Conservation (phyloP, 2,888 invertebrate species). For the Heliconius aoede region DNA sequence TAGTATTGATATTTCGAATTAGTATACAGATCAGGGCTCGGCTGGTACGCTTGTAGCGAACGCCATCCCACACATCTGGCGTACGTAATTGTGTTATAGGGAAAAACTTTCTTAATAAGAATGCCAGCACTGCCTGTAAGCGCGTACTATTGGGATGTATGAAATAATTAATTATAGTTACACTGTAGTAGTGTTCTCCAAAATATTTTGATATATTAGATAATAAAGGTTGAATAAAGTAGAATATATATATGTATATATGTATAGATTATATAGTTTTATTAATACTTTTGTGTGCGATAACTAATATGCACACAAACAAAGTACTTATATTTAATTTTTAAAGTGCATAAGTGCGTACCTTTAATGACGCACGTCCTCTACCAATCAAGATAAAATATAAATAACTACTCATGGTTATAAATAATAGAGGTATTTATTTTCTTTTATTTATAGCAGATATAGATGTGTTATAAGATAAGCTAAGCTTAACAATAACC, state of each 20-base stretch:
- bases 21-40: slow-evolving; percentile 45
- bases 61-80: slow-evolving; percentile 78
- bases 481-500: background rate
- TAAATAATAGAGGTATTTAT: background rate
- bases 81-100: slow-evolving; percentile 80
- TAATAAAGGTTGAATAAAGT: background rate
- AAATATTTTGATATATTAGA: background rate
- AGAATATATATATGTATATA: background rate
- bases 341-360: background rate
- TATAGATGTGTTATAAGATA: background rate
- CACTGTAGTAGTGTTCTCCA: background rate
- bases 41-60: slow-evolving; percentile 63
- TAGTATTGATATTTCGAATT: slow-evolving; percentile 30
- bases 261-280: background rate
- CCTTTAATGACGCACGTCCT: background rate
- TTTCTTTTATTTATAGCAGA: background rate
- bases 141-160: slow-evolving; percentile 61
- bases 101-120: slow-evolving; percentile 83
- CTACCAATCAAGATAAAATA: background rate
- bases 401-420: background rate
- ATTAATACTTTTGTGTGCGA: background rate
- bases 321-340: background rate
- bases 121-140: slow-evolving; percentile 63
- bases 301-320: background rate
- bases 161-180: slow-evolving; percentile 57